Percentiles rank a stretch among this genome's conserved stretches.
Conservation (phyloP, 2,113 vertebrate genomes). For the Sinocyclocheilus grahami region DNA sequence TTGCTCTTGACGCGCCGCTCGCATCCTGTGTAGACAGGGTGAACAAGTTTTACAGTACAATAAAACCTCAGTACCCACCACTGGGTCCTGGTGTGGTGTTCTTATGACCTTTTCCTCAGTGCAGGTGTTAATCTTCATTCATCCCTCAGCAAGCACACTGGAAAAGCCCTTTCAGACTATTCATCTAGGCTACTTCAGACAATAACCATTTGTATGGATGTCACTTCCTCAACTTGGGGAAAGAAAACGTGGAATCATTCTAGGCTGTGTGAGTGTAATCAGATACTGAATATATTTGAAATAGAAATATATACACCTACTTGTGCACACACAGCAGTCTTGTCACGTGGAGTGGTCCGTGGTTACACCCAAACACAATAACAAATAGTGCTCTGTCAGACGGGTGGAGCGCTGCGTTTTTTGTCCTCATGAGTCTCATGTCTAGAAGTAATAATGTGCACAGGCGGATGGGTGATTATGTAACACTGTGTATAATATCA, state of each 20-base stretch:
- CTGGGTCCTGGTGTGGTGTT: background rate
- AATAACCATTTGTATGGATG: constrained; percentile 18
- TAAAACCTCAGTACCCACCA: background rate
- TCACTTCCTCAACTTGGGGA: constrained; percentile 19
- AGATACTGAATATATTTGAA: background rate
- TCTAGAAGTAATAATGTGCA: constrained; percentile 40
- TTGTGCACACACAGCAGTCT: constrained; percentile 19
- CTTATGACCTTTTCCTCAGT: background rate
- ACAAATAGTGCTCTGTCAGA: constrained; percentile 46
- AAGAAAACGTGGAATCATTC: background rate
- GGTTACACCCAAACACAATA: constrained; percentile 38
- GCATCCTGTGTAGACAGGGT: background rate
- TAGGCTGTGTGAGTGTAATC: background rate
- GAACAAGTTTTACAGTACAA: background rate
- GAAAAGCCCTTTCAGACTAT: background rate
- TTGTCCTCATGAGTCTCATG: constrained; percentile 34
- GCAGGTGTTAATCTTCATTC: constrained; percentile 13
- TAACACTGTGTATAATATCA: constrained; percentile 40
- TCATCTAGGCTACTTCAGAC: background rate
- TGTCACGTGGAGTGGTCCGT: constrained; percentile 23
- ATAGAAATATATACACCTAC: background rate
- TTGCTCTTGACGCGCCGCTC: background rate
- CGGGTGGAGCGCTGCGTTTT: constrained; percentile 14
- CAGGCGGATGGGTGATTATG: constrained; percentile 27
- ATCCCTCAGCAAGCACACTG: background rate